Base-by-base conservation (phyloP, 1,140 invertebrate species). In the Cataglyphis hispanica region DNA sequence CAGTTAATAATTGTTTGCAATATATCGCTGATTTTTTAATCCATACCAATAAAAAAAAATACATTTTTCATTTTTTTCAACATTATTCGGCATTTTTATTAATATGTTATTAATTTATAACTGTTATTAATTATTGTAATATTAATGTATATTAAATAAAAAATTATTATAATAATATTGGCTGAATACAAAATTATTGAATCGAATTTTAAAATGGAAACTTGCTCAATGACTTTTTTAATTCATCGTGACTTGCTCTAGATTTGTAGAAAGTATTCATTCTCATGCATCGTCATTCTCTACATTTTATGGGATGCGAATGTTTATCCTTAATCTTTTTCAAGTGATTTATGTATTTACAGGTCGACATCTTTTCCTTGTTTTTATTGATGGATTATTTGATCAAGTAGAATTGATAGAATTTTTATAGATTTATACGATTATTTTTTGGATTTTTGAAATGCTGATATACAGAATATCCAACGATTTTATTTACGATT, bases 301-400 rank as follows among this genome's bases (percentile, higher is more conserved):
- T 75, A 40, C 60, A 75, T 10, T 75, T 43, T 76, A 76, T 40
- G 37, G 5, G 7, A 5, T 19, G 16, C 22, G 22, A 61, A 76
- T 43, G 37, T 61, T 76, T 76, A 37, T 16, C 31, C 43, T 61
- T 11, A 46, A 63, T 10, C 37, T 0, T 76, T 31, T 34, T 3
- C 22, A 60, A 60, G 56, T 16, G 22, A 8, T 60, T 75, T 75
- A 43, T 40, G 22, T 60, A 40, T 43, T 37, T 61, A 61, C 25
- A 61, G 22, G 0, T 61, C 8, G 16, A 61, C 37, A 60, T 61
- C 31, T 1, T n/a, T n/a, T 10, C 19, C 10, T 16, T 8, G 13
- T 4, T 43, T 76, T 60, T 5, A 8, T 43, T 10, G 43, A n/a
- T 4, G 13, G 25, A 61, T 76, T 60, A 37, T 75, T 43, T 31